Percentiles rank a stretch among this genome's conserved stretches.
phyloP scores from a whole-genome alignment of 2,888 invertebrate genomes.

The Seira sanloemensis region DNA sequence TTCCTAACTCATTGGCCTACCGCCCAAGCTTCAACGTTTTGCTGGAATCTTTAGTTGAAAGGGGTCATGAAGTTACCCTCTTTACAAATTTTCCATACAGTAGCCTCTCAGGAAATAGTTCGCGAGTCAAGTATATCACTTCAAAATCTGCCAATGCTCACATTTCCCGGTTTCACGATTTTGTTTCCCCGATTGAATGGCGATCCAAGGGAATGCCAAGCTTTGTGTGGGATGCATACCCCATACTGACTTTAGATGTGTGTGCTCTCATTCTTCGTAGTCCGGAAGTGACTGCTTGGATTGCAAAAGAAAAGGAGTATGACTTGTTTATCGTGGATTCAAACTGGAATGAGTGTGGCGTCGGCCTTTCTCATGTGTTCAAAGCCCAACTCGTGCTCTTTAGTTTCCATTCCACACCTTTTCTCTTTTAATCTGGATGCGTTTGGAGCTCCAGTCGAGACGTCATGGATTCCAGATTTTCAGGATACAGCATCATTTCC shows the following conservation, averaged over 20 bases:
- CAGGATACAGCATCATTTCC: conserved; percentile 15
- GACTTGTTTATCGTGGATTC: conserved; percentile 51
- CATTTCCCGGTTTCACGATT: background rate
- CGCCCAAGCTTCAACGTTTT: conserved; percentile 14
- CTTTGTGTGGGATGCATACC: conserved; percentile 23
- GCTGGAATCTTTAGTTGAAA: background rate
- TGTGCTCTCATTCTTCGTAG: conserved; percentile 15
- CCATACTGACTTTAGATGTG: conserved; percentile 22
- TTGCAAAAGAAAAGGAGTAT: conserved; percentile 7
- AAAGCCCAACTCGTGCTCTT: background rate
- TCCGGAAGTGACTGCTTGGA: conserved; percentile 12
- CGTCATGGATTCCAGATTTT: conserved; percentile 38
- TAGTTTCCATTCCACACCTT: conserved; percentile 17
- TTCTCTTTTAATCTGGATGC: conserved; percentile 19
- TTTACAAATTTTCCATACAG: background rate
- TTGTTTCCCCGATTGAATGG: conserved; percentile 32
- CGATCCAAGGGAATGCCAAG: conserved; percentile 13
- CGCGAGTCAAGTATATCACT: background rate
- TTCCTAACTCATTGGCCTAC: background rate
- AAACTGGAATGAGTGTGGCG: conserved; percentile 50
- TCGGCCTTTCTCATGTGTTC: conserved; percentile 30
- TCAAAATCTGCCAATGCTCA: background rate
- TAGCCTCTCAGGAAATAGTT: background rate
- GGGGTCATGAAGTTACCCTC: conserved; percentile 29
- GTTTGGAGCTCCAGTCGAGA: conserved; percentile 16